Percentiles rank a stretch among this genome's conserved stretches.
These are phyloP conservation scores for Eurois occulta DNA, from an alignment of 2,888 invertebrate species.

Conservation along the genomic window DNA sequence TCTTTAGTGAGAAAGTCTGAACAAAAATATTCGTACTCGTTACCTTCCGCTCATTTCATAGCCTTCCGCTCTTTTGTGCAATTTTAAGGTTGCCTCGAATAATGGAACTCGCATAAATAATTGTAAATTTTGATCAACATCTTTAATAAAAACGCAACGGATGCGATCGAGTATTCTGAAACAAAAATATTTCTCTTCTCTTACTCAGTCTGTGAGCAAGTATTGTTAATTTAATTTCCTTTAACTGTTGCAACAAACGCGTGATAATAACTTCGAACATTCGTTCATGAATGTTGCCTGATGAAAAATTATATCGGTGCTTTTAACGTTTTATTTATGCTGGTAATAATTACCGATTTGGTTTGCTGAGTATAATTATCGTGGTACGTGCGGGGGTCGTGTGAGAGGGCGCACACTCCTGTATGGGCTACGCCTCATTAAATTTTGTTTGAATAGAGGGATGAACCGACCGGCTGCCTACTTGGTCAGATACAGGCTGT, in stretches of 20 bases:
- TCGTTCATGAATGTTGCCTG: conserved; percentile 9
- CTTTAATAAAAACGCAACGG: conserved; percentile 53
- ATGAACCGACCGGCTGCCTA: conserved; percentile 77
- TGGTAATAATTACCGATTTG: conserved; percentile 20
- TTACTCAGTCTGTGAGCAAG: conserved; percentile 11
- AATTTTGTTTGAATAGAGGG: conserved; percentile 90
- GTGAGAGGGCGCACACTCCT: conserved; percentile 62
- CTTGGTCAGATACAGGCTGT: conserved; percentile 79
- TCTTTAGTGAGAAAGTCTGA: conserved; percentile 48
- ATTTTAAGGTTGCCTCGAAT: conserved; percentile 56
- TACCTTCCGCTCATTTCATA: conserved; percentile 47
- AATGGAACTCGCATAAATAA: conserved; percentile 58
- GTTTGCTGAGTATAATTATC: conserved; percentile 53
- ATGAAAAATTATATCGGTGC: conserved; percentile 1
- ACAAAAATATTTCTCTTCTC: conserved; percentile 30
- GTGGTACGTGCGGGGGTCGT: conserved; percentile 53
- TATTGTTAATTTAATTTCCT: conserved; percentile 40
- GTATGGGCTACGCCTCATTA: conserved; percentile 86
- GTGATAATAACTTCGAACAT: conserved; percentile 26
- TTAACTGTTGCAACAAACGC: conserved; percentile 20
- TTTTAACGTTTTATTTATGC: conserved; percentile 29
- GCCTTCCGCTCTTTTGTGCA: conserved; percentile 61
- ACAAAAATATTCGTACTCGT: conserved; percentile 49
- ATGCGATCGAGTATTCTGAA: conserved; percentile 39
- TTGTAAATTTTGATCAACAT: conserved; percentile 54